Evolutionary conservation across 2,888 invertebrate genomes (phyloP).

Genomic region (Nomada ferruginata): DNA sequence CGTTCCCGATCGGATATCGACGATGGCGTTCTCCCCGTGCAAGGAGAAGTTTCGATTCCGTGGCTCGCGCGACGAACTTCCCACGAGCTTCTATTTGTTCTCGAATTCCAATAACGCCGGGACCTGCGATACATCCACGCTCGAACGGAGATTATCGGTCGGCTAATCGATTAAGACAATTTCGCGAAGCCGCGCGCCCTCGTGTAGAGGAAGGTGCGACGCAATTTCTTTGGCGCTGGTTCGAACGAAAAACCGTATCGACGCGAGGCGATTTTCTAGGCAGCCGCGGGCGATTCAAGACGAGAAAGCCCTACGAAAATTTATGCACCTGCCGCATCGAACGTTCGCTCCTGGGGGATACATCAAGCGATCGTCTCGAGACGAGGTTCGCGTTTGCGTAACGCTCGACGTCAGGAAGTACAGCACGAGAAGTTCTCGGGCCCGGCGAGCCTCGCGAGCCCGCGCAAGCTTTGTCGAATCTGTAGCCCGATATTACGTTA

Average conservation of each 20-base stretch:
- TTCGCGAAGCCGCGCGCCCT: not conserved
- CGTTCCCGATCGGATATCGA: slow-evolving; percentile 4
- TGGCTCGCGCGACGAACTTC: slow-evolving; percentile 8
- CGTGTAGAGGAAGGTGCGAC: not conserved
- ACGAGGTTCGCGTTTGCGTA: not conserved
- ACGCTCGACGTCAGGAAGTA: not conserved
- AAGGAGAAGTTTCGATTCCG: not conserved
- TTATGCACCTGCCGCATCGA: not conserved
- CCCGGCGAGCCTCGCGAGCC: slow-evolving; percentile 37
- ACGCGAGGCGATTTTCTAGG: not conserved
- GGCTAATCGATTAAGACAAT: slow-evolving; percentile 16
- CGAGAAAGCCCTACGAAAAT: not conserved
- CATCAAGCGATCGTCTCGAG: not conserved
- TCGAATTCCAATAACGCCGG: slow-evolving; percentile 15
- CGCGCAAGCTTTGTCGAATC: slow-evolving; percentile 51
- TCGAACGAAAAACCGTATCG: not conserved
- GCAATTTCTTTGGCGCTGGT: not conserved
- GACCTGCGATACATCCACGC: slow-evolving; percentile 1
- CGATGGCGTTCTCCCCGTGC: not conserved
- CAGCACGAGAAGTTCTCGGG: slow-evolving; percentile 1
- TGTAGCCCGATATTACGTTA: slow-evolving; percentile 73
- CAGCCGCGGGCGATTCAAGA: not conserved
- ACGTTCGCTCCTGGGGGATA: not conserved
- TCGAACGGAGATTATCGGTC: slow-evolving; percentile 28
- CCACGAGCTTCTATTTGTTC: slow-evolving; percentile 15